A percentile compares a stretch with the other conserved stretches of the same genome.
Conservation (phyloP, 1,140 invertebrate species). For the Oreohelix idahoensis region DNA sequence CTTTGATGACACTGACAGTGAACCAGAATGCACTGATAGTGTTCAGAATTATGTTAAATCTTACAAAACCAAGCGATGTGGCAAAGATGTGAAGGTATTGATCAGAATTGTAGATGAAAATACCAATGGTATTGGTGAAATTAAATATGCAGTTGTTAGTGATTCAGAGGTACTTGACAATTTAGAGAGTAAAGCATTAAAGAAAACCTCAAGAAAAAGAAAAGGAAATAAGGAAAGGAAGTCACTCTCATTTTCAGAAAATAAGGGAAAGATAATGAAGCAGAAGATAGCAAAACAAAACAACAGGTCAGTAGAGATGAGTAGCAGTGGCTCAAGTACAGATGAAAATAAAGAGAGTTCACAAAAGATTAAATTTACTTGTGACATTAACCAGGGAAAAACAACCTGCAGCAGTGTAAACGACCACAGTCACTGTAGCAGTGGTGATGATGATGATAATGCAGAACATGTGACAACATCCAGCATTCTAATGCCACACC, state of each 20-base stretch:
- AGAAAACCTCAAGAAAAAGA: not conserved
- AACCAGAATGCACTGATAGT: not conserved
- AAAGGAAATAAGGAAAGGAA: not conserved
- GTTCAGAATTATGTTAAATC: not conserved
- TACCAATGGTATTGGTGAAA: not conserved
- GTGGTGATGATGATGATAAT: too few relatives aligned
- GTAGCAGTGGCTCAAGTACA: not conserved
- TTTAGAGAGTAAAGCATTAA: not conserved
- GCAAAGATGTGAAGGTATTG: not conserved
- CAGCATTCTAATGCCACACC: not conserved
- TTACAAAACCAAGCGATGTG: not conserved
- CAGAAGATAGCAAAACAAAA: not conserved
- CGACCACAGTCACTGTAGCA: not conserved
- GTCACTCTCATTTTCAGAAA: not conserved
- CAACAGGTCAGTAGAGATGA: not conserved
- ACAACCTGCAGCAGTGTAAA: not conserved
- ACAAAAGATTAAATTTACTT: too few relatives aligned
- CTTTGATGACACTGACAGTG: not conserved
- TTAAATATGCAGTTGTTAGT: not conserved
- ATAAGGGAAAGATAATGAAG: not conserved
- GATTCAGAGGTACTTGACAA: not conserved
- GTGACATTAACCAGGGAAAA: too few relatives aligned
- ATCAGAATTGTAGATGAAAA: not conserved
- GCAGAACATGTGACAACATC: not conserved
- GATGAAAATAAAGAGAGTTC: too few relatives aligned